Conservation (phyloP, 37 sponge, comb jelly and placozoan genomes). For the Haliclona indistincta region DNA sequence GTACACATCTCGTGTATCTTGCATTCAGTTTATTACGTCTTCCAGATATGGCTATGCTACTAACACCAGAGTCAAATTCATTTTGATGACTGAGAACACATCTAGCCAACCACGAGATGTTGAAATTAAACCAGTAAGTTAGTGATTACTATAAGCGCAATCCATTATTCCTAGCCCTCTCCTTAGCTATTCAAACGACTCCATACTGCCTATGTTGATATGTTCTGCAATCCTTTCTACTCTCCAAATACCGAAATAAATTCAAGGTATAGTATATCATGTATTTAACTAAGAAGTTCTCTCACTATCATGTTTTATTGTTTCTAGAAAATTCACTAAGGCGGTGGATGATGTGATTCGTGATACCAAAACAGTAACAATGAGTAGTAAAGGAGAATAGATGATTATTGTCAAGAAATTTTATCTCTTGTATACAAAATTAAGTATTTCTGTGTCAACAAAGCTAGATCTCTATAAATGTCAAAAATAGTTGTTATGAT, state of each 20-base stretch:
- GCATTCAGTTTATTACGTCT: background rate
- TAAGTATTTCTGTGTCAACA: no score
- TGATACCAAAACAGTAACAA: background rate
- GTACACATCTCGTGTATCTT: background rate
- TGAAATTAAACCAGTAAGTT: slow-evolving; percentile 77
- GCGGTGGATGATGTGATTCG: background rate
- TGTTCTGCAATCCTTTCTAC: slow-evolving; percentile 95
- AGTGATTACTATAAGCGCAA: background rate
- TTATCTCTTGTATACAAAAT: background rate
- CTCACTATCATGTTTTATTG: no score
- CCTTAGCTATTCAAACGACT: slow-evolving; percentile 84
- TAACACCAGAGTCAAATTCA: slow-evolving; percentile 92
- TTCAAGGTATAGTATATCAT: no score
- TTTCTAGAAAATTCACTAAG: no score
- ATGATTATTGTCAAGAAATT: background rate
- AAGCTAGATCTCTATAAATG: no score
- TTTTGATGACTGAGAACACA: slow-evolving; percentile 78
- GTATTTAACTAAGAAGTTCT: no score
- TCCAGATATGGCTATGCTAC: slow-evolving; percentile 97
- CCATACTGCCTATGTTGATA: slow-evolving; percentile 84
- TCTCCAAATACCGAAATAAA: slow-evolving; percentile 81
- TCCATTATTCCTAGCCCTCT: background rate
- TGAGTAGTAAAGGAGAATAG: background rate
- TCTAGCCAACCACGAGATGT: slow-evolving; percentile 69
- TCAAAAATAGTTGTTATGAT: no score